Evolutionary conservation across 1,140 invertebrate species (phyloP).

Genomic region (Scaptodrosophila lebanonensis): DNA sequence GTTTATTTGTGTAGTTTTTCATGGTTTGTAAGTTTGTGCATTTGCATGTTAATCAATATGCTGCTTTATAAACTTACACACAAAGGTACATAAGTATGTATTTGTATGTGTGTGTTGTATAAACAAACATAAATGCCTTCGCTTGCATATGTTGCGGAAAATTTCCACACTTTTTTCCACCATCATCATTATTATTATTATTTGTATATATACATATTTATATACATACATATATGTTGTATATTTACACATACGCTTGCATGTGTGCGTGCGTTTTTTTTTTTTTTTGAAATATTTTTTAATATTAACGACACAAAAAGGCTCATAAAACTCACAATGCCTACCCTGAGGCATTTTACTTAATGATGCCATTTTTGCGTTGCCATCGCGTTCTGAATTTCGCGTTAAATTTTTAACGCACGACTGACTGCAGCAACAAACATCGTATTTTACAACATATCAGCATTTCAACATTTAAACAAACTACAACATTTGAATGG

Average conservation of each 20-base stretch:
- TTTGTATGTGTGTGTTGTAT: too few relatives aligned
- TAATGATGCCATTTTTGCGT: conserved; percentile 74
- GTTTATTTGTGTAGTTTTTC: conserved; percentile 40
- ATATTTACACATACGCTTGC: neutral
- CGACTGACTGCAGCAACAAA: conserved; percentile 63
- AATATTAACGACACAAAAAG: conserved; percentile 72
- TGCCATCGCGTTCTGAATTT: conserved; percentile 57
- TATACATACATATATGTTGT: conserved; percentile 9
- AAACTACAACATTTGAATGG: conserved; percentile 30
- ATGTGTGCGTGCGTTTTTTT: conserved; percentile 14
- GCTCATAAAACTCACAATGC: conserved; percentile 75
- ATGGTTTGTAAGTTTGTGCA: conserved; percentile 47
- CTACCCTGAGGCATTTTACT: conserved; percentile 62
- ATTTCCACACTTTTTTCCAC: conserved; percentile 52
- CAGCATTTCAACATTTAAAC: too few relatives aligned
- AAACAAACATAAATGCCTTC: conserved; percentile 27
- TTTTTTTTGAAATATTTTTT: conserved; percentile 48
- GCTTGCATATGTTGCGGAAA: conserved; percentile 50
- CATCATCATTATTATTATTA: conserved; percentile 45
- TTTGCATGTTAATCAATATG: conserved; percentile 68
- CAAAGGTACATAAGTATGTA: conserved; percentile 3
- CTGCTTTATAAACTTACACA: conserved; percentile 26
- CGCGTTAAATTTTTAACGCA: conserved; percentile 73
- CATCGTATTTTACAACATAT: neutral
- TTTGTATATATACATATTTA: conserved; percentile 34